Evolutionary conservation across 1,140 invertebrate genomes (phyloP).

Genomic region (Drosophila watanabei): DNA sequence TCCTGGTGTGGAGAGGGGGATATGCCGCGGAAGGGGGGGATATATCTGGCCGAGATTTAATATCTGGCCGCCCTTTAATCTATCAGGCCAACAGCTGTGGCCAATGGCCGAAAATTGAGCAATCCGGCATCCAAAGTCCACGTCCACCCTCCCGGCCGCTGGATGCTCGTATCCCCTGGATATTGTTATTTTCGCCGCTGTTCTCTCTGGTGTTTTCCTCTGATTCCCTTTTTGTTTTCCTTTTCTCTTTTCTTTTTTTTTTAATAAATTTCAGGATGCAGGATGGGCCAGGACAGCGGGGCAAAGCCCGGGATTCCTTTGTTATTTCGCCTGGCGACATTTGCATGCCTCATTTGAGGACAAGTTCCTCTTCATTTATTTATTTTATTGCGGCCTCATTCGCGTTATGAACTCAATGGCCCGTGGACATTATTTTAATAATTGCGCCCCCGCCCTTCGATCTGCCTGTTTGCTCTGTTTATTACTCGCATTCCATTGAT

Average conservation of each 20-base stretch:
- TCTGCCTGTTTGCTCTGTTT: constrained; percentile 47
- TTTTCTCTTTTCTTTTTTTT: constrained; percentile 43
- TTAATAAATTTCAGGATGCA: constrained; percentile 73
- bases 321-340: constrained; percentile 58
- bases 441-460: constrained; percentile 52
- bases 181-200: constrained; percentile 36
- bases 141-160: constrained; percentile 6
- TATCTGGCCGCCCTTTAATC: constrained; percentile 52
- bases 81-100: constrained; percentile 51
- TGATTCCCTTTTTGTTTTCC: constrained; percentile 20
- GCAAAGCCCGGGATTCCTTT: constrained; percentile 18
- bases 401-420: constrained; percentile 85
- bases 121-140: constrained; percentile 35
- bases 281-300: constrained; percentile 29
- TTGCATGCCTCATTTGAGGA: constrained; percentile 82
- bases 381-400: constrained; percentile 86
- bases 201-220: constrained; percentile 2
- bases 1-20: neutral
- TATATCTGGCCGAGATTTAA: constrained; percentile 28
- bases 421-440: constrained; percentile 84
- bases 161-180: constrained; percentile 11
- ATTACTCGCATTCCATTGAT: constrained; percentile 84
- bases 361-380: constrained; percentile 85
- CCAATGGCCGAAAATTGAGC: constrained; percentile 57
- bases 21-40: neutral